Conservation (phyloP, 1,140 invertebrate species). For the Caenorhabditis remanei region DNA sequence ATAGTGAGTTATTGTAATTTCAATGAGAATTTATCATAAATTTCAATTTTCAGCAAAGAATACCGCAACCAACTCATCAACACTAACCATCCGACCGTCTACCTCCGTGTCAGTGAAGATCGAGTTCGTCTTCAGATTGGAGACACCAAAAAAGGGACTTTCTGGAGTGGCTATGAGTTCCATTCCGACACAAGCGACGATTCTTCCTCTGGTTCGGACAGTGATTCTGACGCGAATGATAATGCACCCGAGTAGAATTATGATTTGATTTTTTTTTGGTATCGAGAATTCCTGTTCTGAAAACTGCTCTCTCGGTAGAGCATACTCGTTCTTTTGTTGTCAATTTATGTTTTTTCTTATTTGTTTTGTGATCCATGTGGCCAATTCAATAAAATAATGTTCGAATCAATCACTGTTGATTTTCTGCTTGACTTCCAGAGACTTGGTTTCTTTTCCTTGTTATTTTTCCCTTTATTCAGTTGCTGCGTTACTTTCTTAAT, state of each 20-base stretch:
- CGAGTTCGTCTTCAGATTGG: neutral
- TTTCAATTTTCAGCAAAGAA: neutral
- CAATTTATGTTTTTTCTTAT: too few relatives aligned
- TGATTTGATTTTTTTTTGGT: too few relatives aligned
- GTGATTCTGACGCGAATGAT: too few relatives aligned
- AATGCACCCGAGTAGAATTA: too few relatives aligned
- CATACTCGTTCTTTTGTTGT: too few relatives aligned
- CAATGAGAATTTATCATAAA: neutral
- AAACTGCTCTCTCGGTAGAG: too few relatives aligned
- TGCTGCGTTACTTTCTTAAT: too few relatives aligned
- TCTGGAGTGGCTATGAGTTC: neutral
- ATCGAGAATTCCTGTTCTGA: too few relatives aligned
- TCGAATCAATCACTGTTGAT: neutral
- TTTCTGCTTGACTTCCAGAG: constrained; percentile 3
- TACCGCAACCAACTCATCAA: neutral
- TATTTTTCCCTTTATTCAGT: too few relatives aligned
- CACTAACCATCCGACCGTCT: neutral
- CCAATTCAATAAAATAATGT: too few relatives aligned
- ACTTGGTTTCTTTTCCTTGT: neutral
- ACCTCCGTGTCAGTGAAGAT: neutral
- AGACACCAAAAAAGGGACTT: neutral
- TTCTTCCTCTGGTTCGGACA: too few relatives aligned
- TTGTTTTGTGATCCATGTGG: too few relatives aligned
- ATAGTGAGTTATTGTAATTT: neutral
- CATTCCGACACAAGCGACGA: neutral